Evolutionary conservation across 2,113 vertebrate genomes (phyloP).

Genomic region (Sorex araneus): DNA sequence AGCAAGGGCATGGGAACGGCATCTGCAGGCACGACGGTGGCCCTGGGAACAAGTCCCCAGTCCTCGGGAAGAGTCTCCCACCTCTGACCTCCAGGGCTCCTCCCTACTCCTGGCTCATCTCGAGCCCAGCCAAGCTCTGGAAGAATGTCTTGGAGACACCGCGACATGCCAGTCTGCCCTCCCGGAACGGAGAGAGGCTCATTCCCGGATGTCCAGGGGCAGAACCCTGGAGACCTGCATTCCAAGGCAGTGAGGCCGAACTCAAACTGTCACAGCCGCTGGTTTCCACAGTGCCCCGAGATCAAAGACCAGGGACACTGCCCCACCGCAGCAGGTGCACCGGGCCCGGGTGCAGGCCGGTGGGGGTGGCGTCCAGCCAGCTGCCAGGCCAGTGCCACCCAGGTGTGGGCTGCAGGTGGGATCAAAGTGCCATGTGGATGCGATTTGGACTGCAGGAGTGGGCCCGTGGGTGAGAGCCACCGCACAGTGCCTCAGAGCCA

Average conservation of each 20-base stretch:
- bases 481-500: constrained; percentile 64
- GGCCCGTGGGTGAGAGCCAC: constrained; percentile 77
- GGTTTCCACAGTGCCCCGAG: constrained; percentile 59
- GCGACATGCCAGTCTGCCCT: constrained; percentile 15
- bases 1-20: too few relatives aligned
- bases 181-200: constrained; percentile 16
- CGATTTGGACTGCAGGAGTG: constrained; percentile 47
- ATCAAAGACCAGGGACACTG: constrained; percentile 66
- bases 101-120: neutral
- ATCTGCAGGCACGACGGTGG: neutral
- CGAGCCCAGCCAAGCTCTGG: neutral
- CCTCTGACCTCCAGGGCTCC: neutral
- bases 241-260: constrained; percentile 67
- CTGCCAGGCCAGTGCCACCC: neutral
- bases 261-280: constrained; percentile 16
- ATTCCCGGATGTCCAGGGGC: constrained; percentile 64
- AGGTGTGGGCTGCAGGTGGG: constrained; percentile 76
- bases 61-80: neutral
- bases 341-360: neutral
- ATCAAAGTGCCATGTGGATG: constrained; percentile 73
- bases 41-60: neutral
- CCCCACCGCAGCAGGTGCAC: constrained; percentile 41
- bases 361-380: neutral
- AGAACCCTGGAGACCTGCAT: constrained; percentile 72
- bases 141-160: constrained; percentile 9